These are phyloP conservation scores for Clarias magur DNA, from an alignment of 2,113 vertebrate genomes.

Conservation along the genomic window DNA sequence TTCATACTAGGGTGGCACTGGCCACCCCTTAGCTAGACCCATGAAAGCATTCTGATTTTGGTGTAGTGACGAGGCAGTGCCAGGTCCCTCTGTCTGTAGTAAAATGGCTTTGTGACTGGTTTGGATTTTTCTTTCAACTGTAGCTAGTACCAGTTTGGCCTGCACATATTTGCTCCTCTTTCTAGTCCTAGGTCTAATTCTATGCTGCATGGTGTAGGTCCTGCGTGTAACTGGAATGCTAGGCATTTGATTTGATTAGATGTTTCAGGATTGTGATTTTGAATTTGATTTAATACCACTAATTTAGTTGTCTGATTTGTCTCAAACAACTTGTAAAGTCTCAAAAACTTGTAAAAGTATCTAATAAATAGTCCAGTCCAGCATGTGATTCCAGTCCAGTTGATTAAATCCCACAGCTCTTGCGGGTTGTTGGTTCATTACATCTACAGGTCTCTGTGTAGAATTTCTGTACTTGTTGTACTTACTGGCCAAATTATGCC, in stretches of 20 bases:
- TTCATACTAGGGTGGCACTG: not conserved
- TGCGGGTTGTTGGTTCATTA: not conserved
- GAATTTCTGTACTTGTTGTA: not conserved
- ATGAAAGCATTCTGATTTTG: not conserved
- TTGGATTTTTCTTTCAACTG: not conserved
- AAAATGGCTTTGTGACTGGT: not conserved
- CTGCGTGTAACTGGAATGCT: not conserved
- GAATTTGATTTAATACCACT: too few relatives aligned
- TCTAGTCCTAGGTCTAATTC: not conserved
- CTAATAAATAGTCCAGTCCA: too few relatives aligned
- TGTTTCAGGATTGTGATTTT: too few relatives aligned
- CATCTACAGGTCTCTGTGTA: not conserved
- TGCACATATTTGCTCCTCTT: not conserved
- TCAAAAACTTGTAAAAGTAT: too few relatives aligned
- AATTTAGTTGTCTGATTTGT: too few relatives aligned
- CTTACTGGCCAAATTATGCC: not conserved
- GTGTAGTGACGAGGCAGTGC: not conserved
- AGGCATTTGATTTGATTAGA: too few relatives aligned
- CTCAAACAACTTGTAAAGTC: too few relatives aligned
- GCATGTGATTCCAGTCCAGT: too few relatives aligned
- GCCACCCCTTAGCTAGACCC: not conserved
- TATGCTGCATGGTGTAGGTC: not conserved
- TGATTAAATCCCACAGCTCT: too few relatives aligned
- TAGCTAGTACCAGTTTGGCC: not conserved
- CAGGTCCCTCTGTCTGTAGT: not conserved